A percentile compares a stretch with the other conserved stretches of the same genome.
These are phyloP conservation scores for Ptiloglossa arizonensis DNA, from an alignment of 1,140 invertebrate genomes.

Conservation along the genomic window DNA sequence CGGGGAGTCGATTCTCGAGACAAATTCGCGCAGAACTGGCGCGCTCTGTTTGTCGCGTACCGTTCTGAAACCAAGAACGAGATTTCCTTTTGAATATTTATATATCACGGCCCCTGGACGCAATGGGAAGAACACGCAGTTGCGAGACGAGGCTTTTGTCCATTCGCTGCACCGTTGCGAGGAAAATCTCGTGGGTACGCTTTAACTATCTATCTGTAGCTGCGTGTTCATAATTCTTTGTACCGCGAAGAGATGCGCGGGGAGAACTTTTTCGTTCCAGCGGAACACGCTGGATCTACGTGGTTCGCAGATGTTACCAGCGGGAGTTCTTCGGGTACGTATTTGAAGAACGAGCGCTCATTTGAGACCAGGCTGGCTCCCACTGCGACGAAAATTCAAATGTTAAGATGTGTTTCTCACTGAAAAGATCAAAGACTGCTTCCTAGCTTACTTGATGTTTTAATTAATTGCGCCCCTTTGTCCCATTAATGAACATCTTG, in stretches of 20 bases:
- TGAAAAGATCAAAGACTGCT: constrained; percentile 47
- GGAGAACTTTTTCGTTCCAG: constrained; percentile 46
- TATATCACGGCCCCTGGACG: not conserved
- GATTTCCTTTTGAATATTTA: not conserved
- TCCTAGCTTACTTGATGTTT: constrained; percentile 31
- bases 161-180: not conserved
- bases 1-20: too few relatives aligned
- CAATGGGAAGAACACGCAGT: not conserved
- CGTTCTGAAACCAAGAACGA: not conserved
- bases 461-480: constrained; percentile 46
- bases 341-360: constrained; percentile 58
- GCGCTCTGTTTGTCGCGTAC: not conserved
- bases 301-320: constrained; percentile 41
- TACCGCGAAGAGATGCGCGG: constrained; percentile 28
- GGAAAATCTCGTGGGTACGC: constrained; percentile 18
- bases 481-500: constrained; percentile 26
- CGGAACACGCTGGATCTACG: constrained; percentile 33
- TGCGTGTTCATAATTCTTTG: constrained; percentile 49
- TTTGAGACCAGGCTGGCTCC: constrained; percentile 48
- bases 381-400: constrained; percentile 59
- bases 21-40: too few relatives aligned
- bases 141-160: not conserved
- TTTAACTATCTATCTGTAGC: constrained; percentile 41
- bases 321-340: constrained; percentile 48
- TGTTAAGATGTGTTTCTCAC: constrained; percentile 36